Percentiles rank a stretch among this genome's conserved stretches.
Evolutionary conservation across 2,113 vertebrate genomes (phyloP).

Genomic region (Limanda limanda): DNA sequence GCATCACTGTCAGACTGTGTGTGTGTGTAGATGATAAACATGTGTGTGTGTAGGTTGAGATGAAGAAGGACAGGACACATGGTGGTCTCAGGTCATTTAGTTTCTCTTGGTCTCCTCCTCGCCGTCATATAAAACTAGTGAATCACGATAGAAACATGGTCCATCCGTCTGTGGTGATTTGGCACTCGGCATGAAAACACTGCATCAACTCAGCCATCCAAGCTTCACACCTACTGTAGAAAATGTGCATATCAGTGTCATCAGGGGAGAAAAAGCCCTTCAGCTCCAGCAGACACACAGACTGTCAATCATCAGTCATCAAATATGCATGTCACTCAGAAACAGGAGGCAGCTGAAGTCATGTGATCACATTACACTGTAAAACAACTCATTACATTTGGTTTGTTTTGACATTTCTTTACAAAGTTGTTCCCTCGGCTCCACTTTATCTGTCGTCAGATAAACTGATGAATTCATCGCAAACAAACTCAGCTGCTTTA

Average conservation of each 20-base stretch:
- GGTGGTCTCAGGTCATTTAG: constrained; percentile 4
- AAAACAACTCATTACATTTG: no score
- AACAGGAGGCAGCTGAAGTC: no score
- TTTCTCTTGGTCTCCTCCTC: neutral
- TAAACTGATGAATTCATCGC: no score
- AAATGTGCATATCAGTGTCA: constrained; percentile 35
- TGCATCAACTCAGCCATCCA: neutral
- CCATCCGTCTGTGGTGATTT: constrained; percentile 10
- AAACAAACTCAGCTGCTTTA: no score
- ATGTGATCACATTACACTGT: no score
- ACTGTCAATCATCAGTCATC: neutral
- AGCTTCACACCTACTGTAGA: constrained; percentile 10
- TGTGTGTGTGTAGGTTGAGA: neutral
- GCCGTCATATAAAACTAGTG: neutral
- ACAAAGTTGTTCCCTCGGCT: no score
- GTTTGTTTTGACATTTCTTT: no score
- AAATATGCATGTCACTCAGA: neutral
- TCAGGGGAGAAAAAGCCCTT: neutral
- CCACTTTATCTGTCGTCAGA: no score
- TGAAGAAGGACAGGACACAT: neutral
- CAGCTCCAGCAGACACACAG: neutral
- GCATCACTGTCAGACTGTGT: no score
- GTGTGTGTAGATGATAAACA: neutral
- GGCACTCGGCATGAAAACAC: constrained; percentile 5
- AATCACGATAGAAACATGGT: neutral